Percentiles rank a stretch among this genome's conserved stretches.
phyloP scores from a whole-genome alignment of 2,797 vertebrate genomes.

The Pantherophis alleghaniensis region DNA sequence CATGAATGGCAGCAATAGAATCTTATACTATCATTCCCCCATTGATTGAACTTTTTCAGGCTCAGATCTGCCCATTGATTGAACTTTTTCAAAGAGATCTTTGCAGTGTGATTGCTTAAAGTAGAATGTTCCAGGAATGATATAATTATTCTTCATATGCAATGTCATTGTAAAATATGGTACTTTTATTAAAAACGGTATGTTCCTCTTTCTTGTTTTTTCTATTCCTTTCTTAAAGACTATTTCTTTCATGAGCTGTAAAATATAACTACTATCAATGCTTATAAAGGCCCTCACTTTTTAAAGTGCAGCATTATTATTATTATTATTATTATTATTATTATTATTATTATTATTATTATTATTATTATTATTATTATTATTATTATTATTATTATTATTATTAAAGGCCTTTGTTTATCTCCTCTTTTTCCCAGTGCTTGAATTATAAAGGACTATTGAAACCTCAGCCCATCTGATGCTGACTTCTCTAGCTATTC shows the following conservation, averaged over 20 bases:
- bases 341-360: neutral
- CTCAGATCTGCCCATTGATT: slow-evolving; percentile 15
- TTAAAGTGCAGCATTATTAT: neutral
- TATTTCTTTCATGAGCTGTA: neutral
- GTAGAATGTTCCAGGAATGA: slow-evolving; percentile 9
- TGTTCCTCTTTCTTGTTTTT: neutral
- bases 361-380: neutral
- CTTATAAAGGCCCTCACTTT: neutral
- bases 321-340: too few relatives aligned
- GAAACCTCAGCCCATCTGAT: neutral
- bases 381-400: neutral
- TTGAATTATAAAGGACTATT: neutral
- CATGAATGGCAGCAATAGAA: slow-evolving; percentile 9
- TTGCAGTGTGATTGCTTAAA: neutral
- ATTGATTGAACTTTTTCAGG: slow-evolving; percentile 9
- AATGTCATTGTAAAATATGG: neutral
- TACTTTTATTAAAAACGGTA: neutral
- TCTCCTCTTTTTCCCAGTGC: neutral
- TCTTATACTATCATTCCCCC: neutral
- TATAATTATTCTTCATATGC: slow-evolving; percentile 18
- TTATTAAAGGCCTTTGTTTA: neutral
- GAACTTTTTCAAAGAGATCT: slow-evolving; percentile 27
- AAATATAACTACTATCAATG: slow-evolving; percentile 24
- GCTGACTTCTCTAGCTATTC: neutral
- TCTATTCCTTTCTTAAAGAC: neutral